phyloP scores from a whole-genome alignment of 1,140 invertebrate species.

The Steinernema khuongi region DNA sequence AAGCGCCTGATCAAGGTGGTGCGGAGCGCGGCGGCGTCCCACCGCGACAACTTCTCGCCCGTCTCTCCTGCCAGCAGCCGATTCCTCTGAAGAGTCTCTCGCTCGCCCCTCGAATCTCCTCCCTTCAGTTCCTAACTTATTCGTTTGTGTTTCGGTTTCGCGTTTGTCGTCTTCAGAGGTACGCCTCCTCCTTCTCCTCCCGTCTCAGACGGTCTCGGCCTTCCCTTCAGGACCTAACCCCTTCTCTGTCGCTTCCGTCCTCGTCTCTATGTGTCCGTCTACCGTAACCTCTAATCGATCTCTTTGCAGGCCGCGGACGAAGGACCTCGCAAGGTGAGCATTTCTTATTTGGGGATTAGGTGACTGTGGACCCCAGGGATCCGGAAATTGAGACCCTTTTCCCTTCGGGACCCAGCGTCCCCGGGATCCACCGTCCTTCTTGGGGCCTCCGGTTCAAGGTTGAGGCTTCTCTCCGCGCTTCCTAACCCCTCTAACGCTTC shows the following conservation, averaged over 20 bases:
- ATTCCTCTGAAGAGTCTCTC: constrained; percentile 13
- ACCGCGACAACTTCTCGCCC: constrained; percentile 20
- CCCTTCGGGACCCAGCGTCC: too few relatives aligned
- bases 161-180: background rate
- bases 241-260: background rate
- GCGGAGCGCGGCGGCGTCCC: constrained; percentile 33
- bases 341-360: constrained; percentile 13
- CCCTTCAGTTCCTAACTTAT: constrained; percentile 1
- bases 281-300: constrained; percentile 10
- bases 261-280: background rate
- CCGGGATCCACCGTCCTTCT: too few relatives aligned
- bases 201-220: background rate
- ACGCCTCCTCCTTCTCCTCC: background rate
- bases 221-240: constrained; percentile 1
- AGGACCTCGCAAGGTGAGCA: constrained; percentile 44
- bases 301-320: constrained; percentile 41
- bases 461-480: constrained; percentile 3
- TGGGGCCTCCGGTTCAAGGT: background rate
- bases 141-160: constrained; percentile 10
- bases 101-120: background rate
- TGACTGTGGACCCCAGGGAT: background rate
- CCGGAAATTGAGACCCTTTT: too few relatives aligned
- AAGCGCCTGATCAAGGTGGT: constrained; percentile 38
- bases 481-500: constrained; percentile 8
- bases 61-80: constrained; percentile 27